phyloP scores from a whole-genome alignment of 2,113 vertebrate genomes.

The Columbina picui region DNA sequence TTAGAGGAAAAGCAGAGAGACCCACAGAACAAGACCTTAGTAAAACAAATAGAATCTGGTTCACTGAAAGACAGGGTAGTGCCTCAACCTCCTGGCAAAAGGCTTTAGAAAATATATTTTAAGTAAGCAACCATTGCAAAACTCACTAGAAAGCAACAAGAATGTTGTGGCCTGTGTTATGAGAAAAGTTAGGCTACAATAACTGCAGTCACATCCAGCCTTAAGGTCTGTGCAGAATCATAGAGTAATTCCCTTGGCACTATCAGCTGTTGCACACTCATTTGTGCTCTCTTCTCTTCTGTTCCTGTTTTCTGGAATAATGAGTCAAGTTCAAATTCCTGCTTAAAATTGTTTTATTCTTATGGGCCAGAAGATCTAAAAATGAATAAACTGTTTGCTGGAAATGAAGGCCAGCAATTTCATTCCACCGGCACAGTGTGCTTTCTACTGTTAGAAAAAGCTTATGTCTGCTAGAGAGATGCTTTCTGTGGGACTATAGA shows the following conservation, averaged over 20 bases:
- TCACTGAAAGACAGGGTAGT: neutral
- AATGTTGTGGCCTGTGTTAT: neutral
- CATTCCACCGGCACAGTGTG: neutral
- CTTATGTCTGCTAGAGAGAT: neutral
- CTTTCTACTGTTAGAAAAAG: neutral
- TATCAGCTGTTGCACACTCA: neutral
- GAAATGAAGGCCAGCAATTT: neutral
- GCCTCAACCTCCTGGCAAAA: neutral
- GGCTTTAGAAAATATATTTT: neutral
- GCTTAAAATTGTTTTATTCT: neutral
- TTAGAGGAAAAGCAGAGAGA: neutral
- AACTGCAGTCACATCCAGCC: neutral
- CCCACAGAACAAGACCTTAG: neutral
- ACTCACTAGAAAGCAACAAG: neutral
- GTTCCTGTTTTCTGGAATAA: neutral
- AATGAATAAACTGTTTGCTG: neutral
- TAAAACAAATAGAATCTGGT: neutral
- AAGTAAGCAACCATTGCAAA: neutral
- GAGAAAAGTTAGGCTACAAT: neutral
- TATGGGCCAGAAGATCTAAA: neutral
- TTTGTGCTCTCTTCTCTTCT: neutral
- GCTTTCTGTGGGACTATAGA: neutral
- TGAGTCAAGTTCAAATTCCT: neutral
- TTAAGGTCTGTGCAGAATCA: neutral
- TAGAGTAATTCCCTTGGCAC: neutral